Evolutionary conservation across 2,113 vertebrate species (phyloP), one percentile per base, ranked within the genome.

Genomic region (Glaucomys volans): DNA sequence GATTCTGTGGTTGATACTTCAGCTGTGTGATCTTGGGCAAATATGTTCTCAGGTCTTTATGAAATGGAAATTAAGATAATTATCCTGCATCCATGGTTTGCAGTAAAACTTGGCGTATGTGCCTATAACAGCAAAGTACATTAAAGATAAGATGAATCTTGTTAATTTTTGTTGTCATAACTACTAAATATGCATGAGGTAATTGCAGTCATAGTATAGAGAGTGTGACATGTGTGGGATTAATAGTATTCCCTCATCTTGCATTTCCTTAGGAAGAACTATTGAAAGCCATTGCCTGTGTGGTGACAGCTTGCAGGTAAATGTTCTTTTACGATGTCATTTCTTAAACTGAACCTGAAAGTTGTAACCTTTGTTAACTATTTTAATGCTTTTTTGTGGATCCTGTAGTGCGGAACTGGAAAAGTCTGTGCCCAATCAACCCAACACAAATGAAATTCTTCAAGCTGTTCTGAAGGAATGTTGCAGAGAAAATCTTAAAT

Each of bases 391-490:
- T 92, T 66, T 95, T 3, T 85, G 1, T 97, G 93, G 90, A 4
- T 83, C 52, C 96, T 98, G 28, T 91, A 99, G 98, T 97, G 75
- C 92, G 54, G 98, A 99, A 98, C 98, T 99, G 71, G 98, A 98
- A 97, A 99, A 99, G 93, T 97, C 99, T 1, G 98, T 98, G 77
- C 95, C 98, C 0, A 99, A 98, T 87, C 99, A 99, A 57, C 99
- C 99, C 37, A 99, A 98, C 2, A 14, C 99, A 59, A 76, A 82
- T 14, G 99, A 99, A 87, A 98, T 99, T 77, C 84, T 99, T 92
- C 99, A 99, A 82, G 98, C 99, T 67, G 98, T 99, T 90, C 94
- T 99, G 88, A 99, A 99, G 95, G 99, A 99, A 90, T 99, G 99
- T 74, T 98, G 98, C 72, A 99, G 99, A 88, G 99, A 99, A 96